Conservation (phyloP, 2,113 vertebrate genomes). For the Paedocypris sp. region DNA sequence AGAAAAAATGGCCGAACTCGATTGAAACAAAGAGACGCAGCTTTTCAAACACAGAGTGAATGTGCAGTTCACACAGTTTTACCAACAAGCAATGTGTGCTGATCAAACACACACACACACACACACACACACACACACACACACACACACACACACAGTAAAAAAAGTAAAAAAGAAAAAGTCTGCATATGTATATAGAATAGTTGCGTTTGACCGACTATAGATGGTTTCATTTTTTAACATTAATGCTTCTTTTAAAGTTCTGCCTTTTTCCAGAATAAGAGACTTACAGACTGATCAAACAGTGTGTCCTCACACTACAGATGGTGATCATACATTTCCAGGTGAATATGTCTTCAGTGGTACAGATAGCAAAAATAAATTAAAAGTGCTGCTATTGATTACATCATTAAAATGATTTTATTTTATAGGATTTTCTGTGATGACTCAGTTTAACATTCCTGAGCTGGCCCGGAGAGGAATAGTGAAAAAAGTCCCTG, state of each 20-base stretch:
- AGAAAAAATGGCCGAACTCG: background rate
- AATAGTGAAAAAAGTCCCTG: slow-evolving; percentile 63
- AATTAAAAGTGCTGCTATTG: background rate
- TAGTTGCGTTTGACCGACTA: too few relatives aligned
- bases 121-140: slow-evolving; percentile 1
- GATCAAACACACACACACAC: slow-evolving; percentile 13
- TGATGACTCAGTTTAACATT: slow-evolving; percentile 83
- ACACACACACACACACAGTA: background rate
- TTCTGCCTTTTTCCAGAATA: slow-evolving; percentile 63
- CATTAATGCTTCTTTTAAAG: slow-evolving; percentile 48
- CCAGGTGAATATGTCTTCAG: slow-evolving; percentile 58
- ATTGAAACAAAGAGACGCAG: slow-evolving; percentile 28
- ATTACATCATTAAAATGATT: background rate
- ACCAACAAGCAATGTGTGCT: background rate
- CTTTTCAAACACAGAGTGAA: slow-evolving; percentile 52
- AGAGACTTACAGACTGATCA: slow-evolving; percentile 55
- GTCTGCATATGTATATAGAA: background rate
- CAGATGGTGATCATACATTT: slow-evolving; percentile 65
- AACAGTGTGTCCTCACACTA: slow-evolving; percentile 63
- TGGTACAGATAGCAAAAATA: background rate
- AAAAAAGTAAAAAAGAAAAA: background rate
- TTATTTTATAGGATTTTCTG: slow-evolving; percentile 70
- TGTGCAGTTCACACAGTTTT: slow-evolving; percentile 34
- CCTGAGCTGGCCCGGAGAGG: slow-evolving; percentile 73
- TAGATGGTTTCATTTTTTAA: background rate